Evolutionary conservation across 2,888 invertebrate species (phyloP), one percentile per base, ranked within the genome.

Genomic region (Anthrax anthrax): DNA sequence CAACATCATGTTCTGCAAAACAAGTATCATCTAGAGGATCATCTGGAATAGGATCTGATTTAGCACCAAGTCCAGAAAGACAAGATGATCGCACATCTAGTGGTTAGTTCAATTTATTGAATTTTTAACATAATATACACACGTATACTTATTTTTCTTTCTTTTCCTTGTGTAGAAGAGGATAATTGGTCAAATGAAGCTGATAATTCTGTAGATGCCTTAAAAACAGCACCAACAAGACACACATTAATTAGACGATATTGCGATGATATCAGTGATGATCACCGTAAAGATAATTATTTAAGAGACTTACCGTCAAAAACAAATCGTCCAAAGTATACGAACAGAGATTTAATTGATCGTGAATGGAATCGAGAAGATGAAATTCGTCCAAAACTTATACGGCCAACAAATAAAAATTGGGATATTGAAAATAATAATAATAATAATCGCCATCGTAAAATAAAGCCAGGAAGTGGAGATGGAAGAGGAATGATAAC

Each of bases 1-100:
- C 58, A 16, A 55, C 56, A 40, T 80, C 58, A 81, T 77, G 56
- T 82, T 83, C 36, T 71, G 71, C 23, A 19, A 65, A 65, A 39
- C 65, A 65, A 52, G 78, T 79, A 56, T 80, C 80, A 3, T 84
- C 84, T 13, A 84, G 88, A 0, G 86, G 86, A 1, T 88, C 88
- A 55, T 86, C 86, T 6, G 90, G 90, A 1, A 90, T 90, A 46
- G 90, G 90, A 12, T 88, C 88, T 14, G 90, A 90, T 58, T 76
- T 89, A 60, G 88, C 89, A 0, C 88, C 86, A 1, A 87, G 86
- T 47, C 88, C 88, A 0, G 84, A 84, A 54, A 62, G 71, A n/a
- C 69, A 70, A 51, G 69, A 70, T 41, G 57, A 64, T 4, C 66
- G 67, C 48, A 70, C 65, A 37, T 70, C 69, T 14, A 70, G 69